A percentile compares a stretch with the other conserved stretches of the same genome.
Evolutionary conservation across 2,888 invertebrate species (phyloP).

Genomic region (Hypomecis atomaria): DNA sequence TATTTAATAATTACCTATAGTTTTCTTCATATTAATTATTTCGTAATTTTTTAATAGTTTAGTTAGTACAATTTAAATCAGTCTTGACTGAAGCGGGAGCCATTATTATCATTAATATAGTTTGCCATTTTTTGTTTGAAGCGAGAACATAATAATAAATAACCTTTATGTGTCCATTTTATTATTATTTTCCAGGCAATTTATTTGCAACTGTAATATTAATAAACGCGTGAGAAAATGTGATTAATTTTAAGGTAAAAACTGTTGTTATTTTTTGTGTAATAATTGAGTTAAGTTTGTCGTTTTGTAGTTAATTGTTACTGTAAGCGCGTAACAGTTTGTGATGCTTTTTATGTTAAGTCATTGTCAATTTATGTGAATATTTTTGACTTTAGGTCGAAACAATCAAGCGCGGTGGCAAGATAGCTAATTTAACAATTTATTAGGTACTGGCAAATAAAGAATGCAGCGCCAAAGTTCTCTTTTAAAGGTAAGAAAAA

Average conservation of each 20-base stretch:
- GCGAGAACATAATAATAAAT: slow-evolving; percentile 1
- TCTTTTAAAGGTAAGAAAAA: too few relatives aligned
- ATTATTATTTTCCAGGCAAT: neutral
- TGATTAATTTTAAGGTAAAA: slow-evolving; percentile 55
- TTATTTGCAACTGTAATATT: slow-evolving; percentile 29
- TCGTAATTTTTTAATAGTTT: too few relatives aligned
- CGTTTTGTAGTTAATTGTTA: slow-evolving; percentile 56
- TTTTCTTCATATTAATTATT: too few relatives aligned
- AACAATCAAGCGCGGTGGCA: too few relatives aligned
- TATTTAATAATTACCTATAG: too few relatives aligned
- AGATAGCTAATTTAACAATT: too few relatives aligned
- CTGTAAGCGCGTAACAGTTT: slow-evolving; percentile 39
- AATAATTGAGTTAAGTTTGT: slow-evolving; percentile 70
- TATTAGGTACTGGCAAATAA: too few relatives aligned
- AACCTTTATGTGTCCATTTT: neutral
- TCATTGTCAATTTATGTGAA: slow-evolving; percentile 27
- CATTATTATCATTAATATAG: neutral
- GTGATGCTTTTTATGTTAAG: slow-evolving; percentile 47
- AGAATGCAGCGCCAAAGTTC: too few relatives aligned
- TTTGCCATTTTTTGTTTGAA: slow-evolving; percentile 8
- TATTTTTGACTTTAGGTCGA: slow-evolving; percentile 5
- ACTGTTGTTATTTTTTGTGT: slow-evolving; percentile 61
- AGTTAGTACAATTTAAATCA: too few relatives aligned
- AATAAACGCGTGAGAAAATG: slow-evolving; percentile 47
- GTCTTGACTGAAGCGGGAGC: too few relatives aligned